Base-by-base conservation (phyloP, 2,888 invertebrate species). In the Heliconius ethilla region DNA sequence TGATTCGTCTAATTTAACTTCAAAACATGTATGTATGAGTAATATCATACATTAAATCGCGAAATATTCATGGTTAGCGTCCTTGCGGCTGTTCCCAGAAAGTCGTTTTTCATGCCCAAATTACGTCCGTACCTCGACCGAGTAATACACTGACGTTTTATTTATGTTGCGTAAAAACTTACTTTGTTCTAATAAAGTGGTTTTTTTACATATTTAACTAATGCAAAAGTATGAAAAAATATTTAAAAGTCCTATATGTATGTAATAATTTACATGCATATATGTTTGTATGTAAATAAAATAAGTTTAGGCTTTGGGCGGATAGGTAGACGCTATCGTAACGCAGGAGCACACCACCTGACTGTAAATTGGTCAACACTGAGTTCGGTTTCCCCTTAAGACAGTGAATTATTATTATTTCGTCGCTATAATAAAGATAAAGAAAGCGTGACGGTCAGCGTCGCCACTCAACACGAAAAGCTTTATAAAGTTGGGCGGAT, bases 101-200 rank as follows among this genome's bases (percentile, higher is more conserved):
- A 83, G 84, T 87, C 86, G 89, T 91, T 90, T 90, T 89, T 89
- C 89, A 89, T 88, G 86, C 84, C 85, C 85, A 89, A 89, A 90
- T 90, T 89, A 89, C 88, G 88, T 88, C 90, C 84, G 86, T 86
- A 88, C 85, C 86, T 88, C 84, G 85, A 81, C 82, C 82, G 80
- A 81, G 85, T 85, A 86, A 86, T 85, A 84, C 82, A 85, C 37
- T 84, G 85, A 85, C 85, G 84, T 84, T 84, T 87, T 89, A 88
- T 90, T 89, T 89, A 88, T 86, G 87, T 86, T 82, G 86, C 86
- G 85, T 82, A 85, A 84, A 81, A 84, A 81, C 82, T 81, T 86
- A 85, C n/a, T 85, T 87, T 75, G 83, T 85, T 84, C 82, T 86
- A 86, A 88, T 87, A 87, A 85, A 84, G 81, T 65, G n/a, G 77